phyloP scores from a whole-genome alignment of 2,888 invertebrate genomes.

The Scelioninae gen. 1 region DNA sequence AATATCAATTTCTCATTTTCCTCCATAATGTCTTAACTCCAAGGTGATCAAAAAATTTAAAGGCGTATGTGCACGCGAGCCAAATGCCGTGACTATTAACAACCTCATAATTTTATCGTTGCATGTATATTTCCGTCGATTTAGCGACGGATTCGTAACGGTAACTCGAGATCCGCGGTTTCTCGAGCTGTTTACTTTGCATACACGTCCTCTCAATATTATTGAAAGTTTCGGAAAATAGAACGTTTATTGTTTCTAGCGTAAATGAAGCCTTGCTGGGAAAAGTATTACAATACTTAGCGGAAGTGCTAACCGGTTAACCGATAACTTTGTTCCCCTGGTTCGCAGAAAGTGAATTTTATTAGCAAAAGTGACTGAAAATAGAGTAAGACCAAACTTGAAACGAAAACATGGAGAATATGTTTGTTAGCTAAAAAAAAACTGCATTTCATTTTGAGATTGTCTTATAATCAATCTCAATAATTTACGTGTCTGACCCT shows the following conservation, averaged over 20 bases:
- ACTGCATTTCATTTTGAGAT: background rate
- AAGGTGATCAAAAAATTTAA: slow-evolving; percentile 39
- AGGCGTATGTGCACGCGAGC: slow-evolving; percentile 33
- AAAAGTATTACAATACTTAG: slow-evolving; percentile 11
- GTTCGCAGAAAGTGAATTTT: background rate
- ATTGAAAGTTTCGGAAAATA: slow-evolving; percentile 25
- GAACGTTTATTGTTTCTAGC: slow-evolving; percentile 38
- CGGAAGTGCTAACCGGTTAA: slow-evolving; percentile 20
- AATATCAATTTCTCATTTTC: slow-evolving; percentile 10
- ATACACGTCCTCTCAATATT: slow-evolving; percentile 32
- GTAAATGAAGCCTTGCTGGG: slow-evolving; percentile 4
- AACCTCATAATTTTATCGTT: slow-evolving; percentile 23
- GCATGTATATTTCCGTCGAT: slow-evolving; percentile 48
- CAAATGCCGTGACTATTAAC: slow-evolving; percentile 35
- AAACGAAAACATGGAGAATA: no score
- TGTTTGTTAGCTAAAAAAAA: no score
- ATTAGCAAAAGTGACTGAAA: background rate
- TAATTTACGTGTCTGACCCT: slow-evolving; percentile 22
- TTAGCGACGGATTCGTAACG: slow-evolving; percentile 52
- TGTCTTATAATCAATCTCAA: background rate
- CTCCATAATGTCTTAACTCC: slow-evolving; percentile 7
- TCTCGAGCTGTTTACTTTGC: slow-evolving; percentile 58
- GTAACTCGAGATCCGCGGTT: slow-evolving; percentile 62
- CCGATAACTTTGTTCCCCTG: background rate
- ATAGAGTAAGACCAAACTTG: no score